These are phyloP conservation scores for Volucella zonaria DNA, from an alignment of 2,888 invertebrate species.

Conservation along the genomic window DNA sequence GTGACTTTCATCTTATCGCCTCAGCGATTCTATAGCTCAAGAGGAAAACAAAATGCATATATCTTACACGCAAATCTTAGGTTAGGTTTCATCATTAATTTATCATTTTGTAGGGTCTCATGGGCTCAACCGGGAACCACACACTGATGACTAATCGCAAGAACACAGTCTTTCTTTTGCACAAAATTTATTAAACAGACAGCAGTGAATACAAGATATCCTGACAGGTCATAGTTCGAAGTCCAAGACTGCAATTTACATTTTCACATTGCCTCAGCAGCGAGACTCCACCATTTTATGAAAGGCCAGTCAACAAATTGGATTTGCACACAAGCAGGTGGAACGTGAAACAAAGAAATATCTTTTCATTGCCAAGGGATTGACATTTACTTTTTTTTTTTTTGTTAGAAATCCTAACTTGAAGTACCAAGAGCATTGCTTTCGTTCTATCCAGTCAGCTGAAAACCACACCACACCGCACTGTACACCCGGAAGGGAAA, in stretches of 20 bases:
- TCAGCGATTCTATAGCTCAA: no score
- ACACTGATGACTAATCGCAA: no score
- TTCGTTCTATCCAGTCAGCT: background rate
- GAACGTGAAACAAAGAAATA: conserved; percentile 36
- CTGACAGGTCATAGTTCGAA: background rate
- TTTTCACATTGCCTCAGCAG: background rate
- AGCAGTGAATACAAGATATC: no score
- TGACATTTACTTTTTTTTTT: background rate
- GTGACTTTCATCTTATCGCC: no score
- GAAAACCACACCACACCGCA: conserved; percentile 6
- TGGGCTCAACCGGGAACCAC: no score
- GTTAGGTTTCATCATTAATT: no score
- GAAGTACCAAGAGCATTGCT: no score
- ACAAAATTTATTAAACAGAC: no score
- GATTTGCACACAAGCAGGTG: conserved; percentile 25
- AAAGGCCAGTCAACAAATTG: background rate
- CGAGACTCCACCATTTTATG: conserved; percentile 46
- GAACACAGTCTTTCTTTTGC: no score
- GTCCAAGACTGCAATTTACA: conserved; percentile 14
- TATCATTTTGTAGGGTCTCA: no score
- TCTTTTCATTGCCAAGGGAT: conserved; percentile 42
- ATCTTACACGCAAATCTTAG: no score
- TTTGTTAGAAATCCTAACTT: background rate
- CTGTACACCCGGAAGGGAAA: conserved; percentile 63
- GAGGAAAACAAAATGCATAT: no score